A percentile compares a stretch with the other conserved stretches of the same genome.
Conservation (phyloP, 1,140 invertebrate genomes). For the Dolichoris vasculosae region DNA sequence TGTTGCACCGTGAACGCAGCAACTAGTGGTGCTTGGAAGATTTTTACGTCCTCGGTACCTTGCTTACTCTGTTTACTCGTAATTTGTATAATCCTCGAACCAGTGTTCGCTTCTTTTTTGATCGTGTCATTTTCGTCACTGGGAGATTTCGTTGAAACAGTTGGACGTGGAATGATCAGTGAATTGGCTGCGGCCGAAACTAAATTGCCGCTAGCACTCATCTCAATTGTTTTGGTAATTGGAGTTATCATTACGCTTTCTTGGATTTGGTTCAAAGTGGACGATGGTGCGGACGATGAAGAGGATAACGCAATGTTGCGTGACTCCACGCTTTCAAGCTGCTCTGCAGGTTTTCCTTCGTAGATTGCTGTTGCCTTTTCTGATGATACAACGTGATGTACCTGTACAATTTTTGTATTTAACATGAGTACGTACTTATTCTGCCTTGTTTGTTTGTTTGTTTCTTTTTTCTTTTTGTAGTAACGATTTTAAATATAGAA, state of each 20-base stretch:
- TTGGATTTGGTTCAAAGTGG: conserved; percentile 11
- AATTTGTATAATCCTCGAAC: conserved; percentile 29
- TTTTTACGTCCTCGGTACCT: conserved; percentile 81
- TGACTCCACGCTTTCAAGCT: conserved; percentile 33
- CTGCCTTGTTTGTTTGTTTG: neutral
- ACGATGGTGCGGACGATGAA: conserved; percentile 42
- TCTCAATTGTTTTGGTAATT: conserved; percentile 59
- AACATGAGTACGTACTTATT: neutral
- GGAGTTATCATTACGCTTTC: conserved; percentile 19
- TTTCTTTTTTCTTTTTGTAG: too few relatives aligned
- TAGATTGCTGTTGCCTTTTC: conserved; percentile 57
- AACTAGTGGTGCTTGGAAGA: conserved; percentile 85
- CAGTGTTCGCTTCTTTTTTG: conserved; percentile 57
- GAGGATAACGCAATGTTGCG: conserved; percentile 17
- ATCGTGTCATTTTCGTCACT: conserved; percentile 61
- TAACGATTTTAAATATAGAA: too few relatives aligned
- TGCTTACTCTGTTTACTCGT: conserved; percentile 50
- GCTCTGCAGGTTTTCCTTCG: conserved; percentile 42
- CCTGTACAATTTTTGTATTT: conserved; percentile 46
- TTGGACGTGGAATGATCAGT: conserved; percentile 63
- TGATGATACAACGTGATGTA: conserved; percentile 58
- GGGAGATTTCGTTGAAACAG: conserved; percentile 53
- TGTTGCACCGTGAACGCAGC: conserved; percentile 89
- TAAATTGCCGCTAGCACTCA: conserved; percentile 65
- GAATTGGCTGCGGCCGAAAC: conserved; percentile 61